Evolutionary conservation across 2,113 vertebrate genomes (phyloP), one percentile per base, ranked within the genome.

Genomic region (Columbina picui): DNA sequence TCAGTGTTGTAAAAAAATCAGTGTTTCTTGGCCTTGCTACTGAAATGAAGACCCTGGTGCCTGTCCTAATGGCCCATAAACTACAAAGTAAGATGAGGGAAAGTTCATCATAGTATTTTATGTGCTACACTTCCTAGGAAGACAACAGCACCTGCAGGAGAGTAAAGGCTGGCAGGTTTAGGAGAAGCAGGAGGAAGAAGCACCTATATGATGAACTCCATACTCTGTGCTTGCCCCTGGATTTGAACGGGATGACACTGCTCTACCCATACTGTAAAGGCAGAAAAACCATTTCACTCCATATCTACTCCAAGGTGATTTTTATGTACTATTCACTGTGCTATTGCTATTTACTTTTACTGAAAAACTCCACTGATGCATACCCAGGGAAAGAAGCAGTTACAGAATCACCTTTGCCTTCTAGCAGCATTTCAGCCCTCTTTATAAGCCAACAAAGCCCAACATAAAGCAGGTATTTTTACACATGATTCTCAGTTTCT

Each of bases 351-450:
- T 90, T 76, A 19, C 45, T 79, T 74, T 60, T 45, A 69, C 32
- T 74, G n/a, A 39, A 84, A 55, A 91, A 22, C 22, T 41, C 32
- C 43, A 21, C 20, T 77, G 64, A 75, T 67, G n/a, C 67, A 88
- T 80, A 60, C 7, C 6, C 8, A 69, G 53, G 69, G 43, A 87
- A 92, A 91, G 75, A 88, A 75, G n/a, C 36, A 49, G 60, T 68
- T 92, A 60, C 29, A 86, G 53, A 50, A 89, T 82, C 25, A 94
- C 25, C 26, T 94, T 96, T 94, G 50, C 52, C 45, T 69, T 88
- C 59, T 70, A 90, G 55, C 25, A 91, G n/a, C 80, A 49, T 55
- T 84, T 86, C 69, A 67, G 30, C 45, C 47, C 60, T 56, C 7
- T 78, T 93, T 70, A 81, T 71, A 84, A 86, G 69, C 21, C 64